Percentiles rank a stretch among this genome's conserved stretches.
phyloP scores from a whole-genome alignment of 2,797 vertebrate species.

The Gallinago nigripennis region DNA sequence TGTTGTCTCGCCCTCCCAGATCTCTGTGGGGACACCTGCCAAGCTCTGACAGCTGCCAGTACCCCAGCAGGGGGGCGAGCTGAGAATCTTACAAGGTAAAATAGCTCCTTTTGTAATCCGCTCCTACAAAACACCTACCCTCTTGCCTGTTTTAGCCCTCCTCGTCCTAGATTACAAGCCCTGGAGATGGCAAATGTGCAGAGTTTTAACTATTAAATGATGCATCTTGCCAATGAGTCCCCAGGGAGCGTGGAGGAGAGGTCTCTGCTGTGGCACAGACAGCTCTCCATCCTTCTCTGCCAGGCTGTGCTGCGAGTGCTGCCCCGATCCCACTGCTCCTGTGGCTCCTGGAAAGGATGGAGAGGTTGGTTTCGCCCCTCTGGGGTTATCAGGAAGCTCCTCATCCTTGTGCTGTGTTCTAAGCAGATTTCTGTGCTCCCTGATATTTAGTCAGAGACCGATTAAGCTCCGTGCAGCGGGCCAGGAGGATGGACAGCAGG shows the following conservation, averaged over 20 bases:
- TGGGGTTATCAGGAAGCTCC: accelerated
- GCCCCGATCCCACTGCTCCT: background rate
- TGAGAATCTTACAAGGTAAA: background rate
- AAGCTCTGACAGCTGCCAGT: background rate
- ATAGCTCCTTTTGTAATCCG: background rate
- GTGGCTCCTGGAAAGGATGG: background rate
- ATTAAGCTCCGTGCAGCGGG: accelerated
- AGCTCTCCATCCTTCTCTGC: background rate
- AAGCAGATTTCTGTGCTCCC: background rate
- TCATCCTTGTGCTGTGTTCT: background rate
- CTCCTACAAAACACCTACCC: slow-evolving; percentile 5
- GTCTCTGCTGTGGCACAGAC: background rate
- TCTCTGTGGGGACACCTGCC: background rate
- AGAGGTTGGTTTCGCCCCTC: background rate
- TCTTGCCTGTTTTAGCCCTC: background rate
- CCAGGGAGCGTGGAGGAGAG: background rate
- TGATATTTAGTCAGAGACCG: background rate
- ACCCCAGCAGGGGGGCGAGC: background rate
- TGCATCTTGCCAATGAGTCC: accelerated
- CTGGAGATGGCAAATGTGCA: background rate
- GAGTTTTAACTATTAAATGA: background rate
- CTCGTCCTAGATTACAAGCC: background rate
- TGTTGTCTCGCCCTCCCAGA: background rate
- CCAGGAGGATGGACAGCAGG: background rate
- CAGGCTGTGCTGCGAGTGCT: background rate